Conservation (phyloP, 2,113 vertebrate genomes). For the Psettodes erumei region DNA sequence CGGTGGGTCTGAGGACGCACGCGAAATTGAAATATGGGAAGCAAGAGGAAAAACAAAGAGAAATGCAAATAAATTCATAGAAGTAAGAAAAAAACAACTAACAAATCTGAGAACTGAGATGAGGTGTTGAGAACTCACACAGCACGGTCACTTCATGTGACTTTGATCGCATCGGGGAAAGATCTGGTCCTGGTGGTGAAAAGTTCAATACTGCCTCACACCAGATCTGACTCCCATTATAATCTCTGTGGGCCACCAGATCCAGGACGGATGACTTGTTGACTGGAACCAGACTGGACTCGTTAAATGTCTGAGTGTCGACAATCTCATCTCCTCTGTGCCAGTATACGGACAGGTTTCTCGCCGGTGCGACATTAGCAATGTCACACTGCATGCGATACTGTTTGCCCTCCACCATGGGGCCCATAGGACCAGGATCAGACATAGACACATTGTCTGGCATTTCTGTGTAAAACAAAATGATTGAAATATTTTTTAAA, state of each 20-base stretch:
- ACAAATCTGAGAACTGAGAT: neutral
- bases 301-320: fast-evolving
- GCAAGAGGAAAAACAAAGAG: neutral
- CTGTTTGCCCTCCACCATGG: neutral
- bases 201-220: conserved; percentile 75
- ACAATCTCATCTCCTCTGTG: neutral
- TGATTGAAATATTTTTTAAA: too few species aligned
- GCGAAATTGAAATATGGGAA: neutral
- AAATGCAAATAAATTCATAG: neutral
- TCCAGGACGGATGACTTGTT: neutral
- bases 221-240: conserved; percentile 63
- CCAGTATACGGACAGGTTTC: conserved; percentile 50
- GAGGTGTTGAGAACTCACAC: conserved; percentile 61
- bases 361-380: conserved; percentile 41
- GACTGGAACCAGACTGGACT: fast-evolving
- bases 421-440: neutral
- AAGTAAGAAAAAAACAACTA: conserved; percentile 4
- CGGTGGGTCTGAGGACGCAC: conserved; percentile 71
- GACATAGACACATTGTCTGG: conserved; percentile 61
- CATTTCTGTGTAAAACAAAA: conserved; percentile 63
- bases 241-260: fast-evolving
- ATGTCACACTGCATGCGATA: conserved; percentile 67
- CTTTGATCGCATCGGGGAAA: neutral
- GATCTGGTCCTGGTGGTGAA: neutral
- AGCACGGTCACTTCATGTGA: conserved; percentile 18